phyloP scores from a whole-genome alignment of 2,888 invertebrate genomes.

The Drosophila colorata region DNA sequence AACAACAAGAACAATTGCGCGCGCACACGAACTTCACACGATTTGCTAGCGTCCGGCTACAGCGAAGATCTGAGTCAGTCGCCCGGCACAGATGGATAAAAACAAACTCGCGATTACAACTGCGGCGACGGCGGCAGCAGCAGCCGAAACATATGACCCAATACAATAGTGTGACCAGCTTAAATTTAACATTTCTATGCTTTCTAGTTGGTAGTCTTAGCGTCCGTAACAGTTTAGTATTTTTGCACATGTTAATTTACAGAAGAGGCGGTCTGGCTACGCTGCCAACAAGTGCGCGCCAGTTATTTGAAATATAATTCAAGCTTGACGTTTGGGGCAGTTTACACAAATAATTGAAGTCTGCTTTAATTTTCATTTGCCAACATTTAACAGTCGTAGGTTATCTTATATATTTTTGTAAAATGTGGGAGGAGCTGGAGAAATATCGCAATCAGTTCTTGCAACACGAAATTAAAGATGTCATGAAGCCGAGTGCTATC shows the following conservation, averaged over 20 bases:
- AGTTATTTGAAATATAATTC: slow-evolving; percentile 28
- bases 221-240: slow-evolving; percentile 4
- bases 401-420: not conserved
- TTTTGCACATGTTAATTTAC: not conserved
- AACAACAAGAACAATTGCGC: slow-evolving; percentile 52
- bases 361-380: not conserved
- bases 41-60: slow-evolving; percentile 41
- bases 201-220: not conserved
- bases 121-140: slow-evolving; percentile 21
- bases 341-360: not conserved
- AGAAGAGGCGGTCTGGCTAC: slow-evolving; percentile 25
- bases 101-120: slow-evolving; percentile 44
- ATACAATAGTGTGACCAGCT: slow-evolving; percentile 33
- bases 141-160: slow-evolving; percentile 39
- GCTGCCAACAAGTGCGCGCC: not conserved
- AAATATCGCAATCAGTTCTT: slow-evolving; percentile 77
- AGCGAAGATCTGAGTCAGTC: slow-evolving; percentile 43
- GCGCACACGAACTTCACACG: slow-evolving; percentile 50
- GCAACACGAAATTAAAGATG: slow-evolving; percentile 63
- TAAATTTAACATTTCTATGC: not conserved
- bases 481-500: slow-evolving; percentile 55
- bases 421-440: slow-evolving; percentile 81
- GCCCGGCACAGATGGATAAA: slow-evolving; percentile 56
- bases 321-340: not conserved
- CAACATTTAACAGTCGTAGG: not conserved